Base-by-base conservation (phyloP, 2,797 vertebrate genomes). In the Lutjanus campechanus region DNA sequence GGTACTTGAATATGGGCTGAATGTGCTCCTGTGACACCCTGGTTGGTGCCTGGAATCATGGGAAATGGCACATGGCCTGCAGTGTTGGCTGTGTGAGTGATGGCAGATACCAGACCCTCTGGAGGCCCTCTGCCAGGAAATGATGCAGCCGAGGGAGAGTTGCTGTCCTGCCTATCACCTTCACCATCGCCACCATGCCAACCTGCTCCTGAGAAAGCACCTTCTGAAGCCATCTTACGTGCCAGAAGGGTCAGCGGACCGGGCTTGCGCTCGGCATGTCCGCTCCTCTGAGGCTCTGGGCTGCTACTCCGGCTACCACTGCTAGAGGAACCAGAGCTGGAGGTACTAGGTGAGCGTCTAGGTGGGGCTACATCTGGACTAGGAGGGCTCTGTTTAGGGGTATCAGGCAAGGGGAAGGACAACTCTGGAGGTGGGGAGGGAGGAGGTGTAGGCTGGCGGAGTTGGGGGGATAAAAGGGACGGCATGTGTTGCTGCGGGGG, bases 251-350 rank as follows among this genome's bases (percentile, higher is more conserved):
- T 94, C 78, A 95, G 82, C 8, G 95, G 94, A 49, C 95, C 95
- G 9, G 95, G 93, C 80, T 95, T 96, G 73, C 96, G 95, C 77
- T 95, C 95, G 5, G 89, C 89, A 61, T 92, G 90, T 79, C 93
- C 93, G 75, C 96, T 94, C 82, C 96, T 96, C 88, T 96, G 96
- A 77, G 96, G 96, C 91, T 96, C 95, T 29, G 94, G 95, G 85
- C 96, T 96, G 93, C 96, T 97, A 86, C 95, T 96, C 82, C 95
- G 91, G 87, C 96, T 96, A 88, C 79, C 95, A 8, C 95, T 95
- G 91, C 95, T 96, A 40, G 96, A 96, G 63, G 95, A 95, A 50
- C 94, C 95, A 54, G 95, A 96, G 88, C 95, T 96, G n/a, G 95
- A 96, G 73, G 91, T 89, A 73, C 95, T 95, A 63, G 95, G 93